These are phyloP conservation scores for Stictonetta naevosa DNA, from an alignment of 2,113 vertebrate genomes.

Conservation along the genomic window DNA sequence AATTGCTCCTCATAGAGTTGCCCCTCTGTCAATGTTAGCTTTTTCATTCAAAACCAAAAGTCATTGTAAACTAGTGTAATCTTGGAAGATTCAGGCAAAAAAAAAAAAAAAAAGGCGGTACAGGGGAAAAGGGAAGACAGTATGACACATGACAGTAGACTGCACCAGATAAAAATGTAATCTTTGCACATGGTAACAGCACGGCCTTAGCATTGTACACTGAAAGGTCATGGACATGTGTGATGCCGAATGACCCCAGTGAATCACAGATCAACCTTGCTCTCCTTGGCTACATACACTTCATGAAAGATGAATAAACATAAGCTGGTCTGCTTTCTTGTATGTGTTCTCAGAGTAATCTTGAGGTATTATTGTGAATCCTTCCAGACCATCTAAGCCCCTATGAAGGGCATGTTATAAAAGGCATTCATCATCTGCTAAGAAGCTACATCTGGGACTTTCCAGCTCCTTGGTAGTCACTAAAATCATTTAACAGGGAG, in stretches of 20 bases:
- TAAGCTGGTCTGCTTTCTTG: not conserved
- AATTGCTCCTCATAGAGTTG: not conserved
- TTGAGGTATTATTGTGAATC: slow-evolving; percentile 5
- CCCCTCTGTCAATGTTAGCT: accelerated
- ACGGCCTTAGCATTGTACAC: not conserved
- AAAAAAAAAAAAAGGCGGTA: accelerated
- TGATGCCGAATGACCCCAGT: not conserved
- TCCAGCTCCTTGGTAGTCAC: slow-evolving; percentile 10
- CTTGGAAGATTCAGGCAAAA: not conserved
- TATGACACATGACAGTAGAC: not conserved
- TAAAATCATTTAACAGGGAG: slow-evolving; percentile 30
- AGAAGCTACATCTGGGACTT: slow-evolving; percentile 19
- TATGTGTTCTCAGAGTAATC: not conserved
- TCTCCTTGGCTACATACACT: not conserved
- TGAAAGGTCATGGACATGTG: not conserved
- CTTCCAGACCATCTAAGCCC: slow-evolving; percentile 37
- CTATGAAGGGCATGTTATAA: not conserved
- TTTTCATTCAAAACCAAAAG: not conserved
- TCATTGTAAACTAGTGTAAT: not conserved
- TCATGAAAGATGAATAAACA: slow-evolving; percentile 52
- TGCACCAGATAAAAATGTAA: not conserved
- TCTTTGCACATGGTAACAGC: not conserved
- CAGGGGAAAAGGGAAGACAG: not conserved
- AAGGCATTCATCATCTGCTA: slow-evolving; percentile 42
- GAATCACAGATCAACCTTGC: not conserved